phyloP scores from a whole-genome alignment of 2,888 invertebrate species.

The Acleris laterana region DNA sequence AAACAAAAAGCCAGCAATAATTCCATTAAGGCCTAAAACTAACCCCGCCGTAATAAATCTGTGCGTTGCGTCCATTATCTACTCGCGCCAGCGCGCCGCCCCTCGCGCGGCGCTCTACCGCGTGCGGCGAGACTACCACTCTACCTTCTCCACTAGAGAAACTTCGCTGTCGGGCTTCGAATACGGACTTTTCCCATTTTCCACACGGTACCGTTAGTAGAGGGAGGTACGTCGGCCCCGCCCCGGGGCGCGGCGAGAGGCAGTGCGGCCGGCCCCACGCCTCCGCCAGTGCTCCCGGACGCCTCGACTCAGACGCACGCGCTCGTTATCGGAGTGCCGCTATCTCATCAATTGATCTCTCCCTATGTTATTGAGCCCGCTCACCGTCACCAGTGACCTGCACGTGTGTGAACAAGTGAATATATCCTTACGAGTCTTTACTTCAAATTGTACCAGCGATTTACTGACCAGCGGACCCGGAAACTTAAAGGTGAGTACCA shows the following conservation, averaged over 20 bases:
- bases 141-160: conserved; percentile 36
- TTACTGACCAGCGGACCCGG: conserved; percentile 17
- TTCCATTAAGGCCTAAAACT: conserved; percentile 70
- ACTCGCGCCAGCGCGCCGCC: conserved; percentile 52
- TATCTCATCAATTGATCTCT: conserved; percentile 36
- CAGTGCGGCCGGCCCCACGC: conserved; percentile 45
- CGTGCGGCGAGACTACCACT: conserved; percentile 23
- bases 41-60: conserved; percentile 64
- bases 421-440: conserved; percentile 5
- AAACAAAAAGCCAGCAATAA: conserved; percentile 66
- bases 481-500: conserved; percentile 22
- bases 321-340: conserved; percentile 45
- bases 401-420: conserved; percentile 33
- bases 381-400: conserved; percentile 17
- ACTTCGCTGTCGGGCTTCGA: conserved; percentile 3
- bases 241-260: conserved; percentile 40
- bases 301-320: conserved; percentile 55
- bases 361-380: conserved; percentile 13
- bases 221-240: conserved; percentile 39
- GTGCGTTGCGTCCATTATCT: conserved; percentile 53
- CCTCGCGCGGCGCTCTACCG: conserved; percentile 37
- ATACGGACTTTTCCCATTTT: conserved; percentile 54
- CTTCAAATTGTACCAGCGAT: not conserved
- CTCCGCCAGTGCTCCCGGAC: conserved; percentile 60
- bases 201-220: conserved; percentile 16